Conservation (phyloP, 2,888 invertebrate species). For the Lepidochitona cinerea region DNA sequence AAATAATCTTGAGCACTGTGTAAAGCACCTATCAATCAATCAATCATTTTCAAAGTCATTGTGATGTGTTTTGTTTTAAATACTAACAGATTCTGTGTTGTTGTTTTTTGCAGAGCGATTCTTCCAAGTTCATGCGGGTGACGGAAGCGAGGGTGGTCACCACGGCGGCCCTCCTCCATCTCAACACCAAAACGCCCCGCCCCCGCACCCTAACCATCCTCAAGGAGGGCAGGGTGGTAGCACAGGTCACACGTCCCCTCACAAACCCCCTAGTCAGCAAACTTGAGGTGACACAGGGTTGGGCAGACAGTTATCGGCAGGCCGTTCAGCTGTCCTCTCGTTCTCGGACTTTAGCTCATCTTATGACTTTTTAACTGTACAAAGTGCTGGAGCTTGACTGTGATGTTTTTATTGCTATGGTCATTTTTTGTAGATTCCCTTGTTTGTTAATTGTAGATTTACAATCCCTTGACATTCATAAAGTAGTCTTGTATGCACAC, state of each 20-base stretch:
- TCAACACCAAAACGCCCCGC: slow-evolving; percentile 36
- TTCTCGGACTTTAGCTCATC: neutral
- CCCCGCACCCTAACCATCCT: slow-evolving; percentile 40
- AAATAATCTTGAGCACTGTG: too few relatives aligned
- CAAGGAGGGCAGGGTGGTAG: slow-evolving; percentile 17
- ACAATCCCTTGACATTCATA: too few relatives aligned
- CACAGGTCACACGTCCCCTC: slow-evolving; percentile 14
- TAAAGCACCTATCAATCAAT: too few relatives aligned
- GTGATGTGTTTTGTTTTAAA: too few relatives aligned
- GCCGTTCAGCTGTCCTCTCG: neutral
- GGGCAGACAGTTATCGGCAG: neutral
- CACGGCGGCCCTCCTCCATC: slow-evolving; percentile 34
- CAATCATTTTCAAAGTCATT: too few relatives aligned
- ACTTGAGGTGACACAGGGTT: slow-evolving; percentile 30
- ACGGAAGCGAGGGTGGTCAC: slow-evolving; percentile 42
- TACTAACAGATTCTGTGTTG: neutral
- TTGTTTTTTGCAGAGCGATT: slow-evolving; percentile 44
- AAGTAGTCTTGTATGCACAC: too few relatives aligned
- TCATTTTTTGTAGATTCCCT: too few relatives aligned
- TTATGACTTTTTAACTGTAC: slow-evolving; percentile 7
- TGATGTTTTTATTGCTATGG: slow-evolving; percentile 30
- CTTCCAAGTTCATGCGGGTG: slow-evolving; percentile 49
- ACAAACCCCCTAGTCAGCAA: slow-evolving; percentile 44
- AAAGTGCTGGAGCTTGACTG: slow-evolving; percentile 51
- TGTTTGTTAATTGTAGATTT: too few relatives aligned